Base-by-base conservation (phyloP, 1,140 invertebrate species). In the Melitaea cinxia region DNA sequence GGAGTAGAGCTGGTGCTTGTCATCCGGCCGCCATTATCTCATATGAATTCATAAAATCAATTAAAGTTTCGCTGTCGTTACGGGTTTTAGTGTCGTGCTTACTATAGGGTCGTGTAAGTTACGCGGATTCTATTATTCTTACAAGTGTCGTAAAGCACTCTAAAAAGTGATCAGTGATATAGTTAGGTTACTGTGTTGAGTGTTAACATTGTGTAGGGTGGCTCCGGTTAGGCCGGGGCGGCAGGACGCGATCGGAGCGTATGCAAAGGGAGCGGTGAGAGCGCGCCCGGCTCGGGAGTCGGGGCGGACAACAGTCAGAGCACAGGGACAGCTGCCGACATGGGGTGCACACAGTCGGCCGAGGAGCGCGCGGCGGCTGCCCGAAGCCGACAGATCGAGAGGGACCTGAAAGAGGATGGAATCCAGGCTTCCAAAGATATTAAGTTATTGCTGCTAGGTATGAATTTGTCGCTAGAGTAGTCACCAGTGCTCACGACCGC, bases 391-490 rank as follows among this genome's bases (percentile, higher is more conserved):
- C 95, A 96, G 91, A 99, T 99, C 83, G 98, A 99, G 93, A 98
- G 97, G 91, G 98, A 98, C 92, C 93, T 99, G 73, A 99, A 99
- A 93, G 98, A 99, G 92, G 99, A 99, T 93, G 98, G 97, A 60
- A 95, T 99, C 73, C 98, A 98, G 90, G 98, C 98, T 55, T 98
- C 98, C 77, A 99, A 99, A 93, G 99, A 99, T 93, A 99, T 99
- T 80, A 99, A 99, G 93, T 93, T 99, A 71, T 92, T 99, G 71
- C 94, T 99, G 70, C 93, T 99, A 89, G 99, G 98, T 99, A 94
- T 94, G 94, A 52, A n/a, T 65, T 68, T 66, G 49, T 64, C 50
- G 17, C 28, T 70, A 23, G 33, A 19, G 65, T 67, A 65, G 24
- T 68, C 61, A 26, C 55, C 56, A 49, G 47, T 42, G 62, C 65